Percentiles rank a stretch among this genome's conserved stretches.
phyloP scores from a whole-genome alignment of 2,888 invertebrate genomes.

The Idaea aversata region DNA sequence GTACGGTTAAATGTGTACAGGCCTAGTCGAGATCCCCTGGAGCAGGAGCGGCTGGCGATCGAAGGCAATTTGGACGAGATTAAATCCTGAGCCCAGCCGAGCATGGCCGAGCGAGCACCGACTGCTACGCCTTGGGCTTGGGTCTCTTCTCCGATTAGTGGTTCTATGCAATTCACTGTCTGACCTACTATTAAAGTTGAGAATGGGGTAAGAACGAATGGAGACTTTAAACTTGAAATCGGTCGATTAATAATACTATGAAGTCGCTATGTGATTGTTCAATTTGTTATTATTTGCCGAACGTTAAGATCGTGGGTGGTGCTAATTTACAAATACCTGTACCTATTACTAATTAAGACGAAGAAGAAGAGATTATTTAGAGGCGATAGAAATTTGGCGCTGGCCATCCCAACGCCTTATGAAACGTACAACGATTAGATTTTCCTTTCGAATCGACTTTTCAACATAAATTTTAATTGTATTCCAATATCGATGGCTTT shows the following conservation, averaged over 20 bases:
- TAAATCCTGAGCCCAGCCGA: slow-evolving; percentile 47
- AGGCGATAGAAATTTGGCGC: too few relatives aligned
- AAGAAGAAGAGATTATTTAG: too few relatives aligned
- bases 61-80: slow-evolving; percentile 55
- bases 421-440: background rate
- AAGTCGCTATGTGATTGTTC: too few relatives aligned
- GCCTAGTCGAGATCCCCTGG: slow-evolving; percentile 39
- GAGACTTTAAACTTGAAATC: too few relatives aligned
- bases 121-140: background rate
- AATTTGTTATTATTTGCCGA: too few relatives aligned
- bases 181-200: background rate
- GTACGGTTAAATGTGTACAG: slow-evolving; percentile 39
- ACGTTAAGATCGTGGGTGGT: too few relatives aligned
- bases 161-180: background rate
- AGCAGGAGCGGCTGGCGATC: slow-evolving; percentile 32
- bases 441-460: background rate
- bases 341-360: too few relatives aligned
- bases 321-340: too few relatives aligned
- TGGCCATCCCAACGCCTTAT: background rate
- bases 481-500: background rate
- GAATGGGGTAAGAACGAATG: background rate
- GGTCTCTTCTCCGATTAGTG: background rate
- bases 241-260: too few relatives aligned
- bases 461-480: background rate
- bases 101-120: slow-evolving; percentile 36